Conservation (phyloP, 53 echinoderm and acorn worm species). For the Echinarachnius parma region DNA sequence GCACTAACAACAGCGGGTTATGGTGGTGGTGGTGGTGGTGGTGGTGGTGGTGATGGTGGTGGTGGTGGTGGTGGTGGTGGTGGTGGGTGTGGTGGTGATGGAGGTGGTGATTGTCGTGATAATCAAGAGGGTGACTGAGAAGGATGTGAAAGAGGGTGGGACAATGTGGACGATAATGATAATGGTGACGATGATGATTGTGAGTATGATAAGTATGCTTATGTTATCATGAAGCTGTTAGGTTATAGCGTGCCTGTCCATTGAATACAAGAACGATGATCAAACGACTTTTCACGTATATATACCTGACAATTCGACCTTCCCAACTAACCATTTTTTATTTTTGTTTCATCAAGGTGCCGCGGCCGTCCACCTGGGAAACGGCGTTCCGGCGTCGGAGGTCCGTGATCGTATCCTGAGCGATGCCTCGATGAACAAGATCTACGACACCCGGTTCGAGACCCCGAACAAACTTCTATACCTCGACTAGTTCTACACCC, state of each 20-base stretch:
- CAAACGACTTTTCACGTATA: not conserved
- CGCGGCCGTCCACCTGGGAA: constrained; percentile 43
- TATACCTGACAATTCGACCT: not conserved
- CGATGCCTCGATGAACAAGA: constrained; percentile 23
- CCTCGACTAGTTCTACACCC: too few species aligned
- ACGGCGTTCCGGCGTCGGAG: constrained; percentile 14
- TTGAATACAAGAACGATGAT: too few species aligned
- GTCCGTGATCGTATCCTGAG: constrained; percentile 21
- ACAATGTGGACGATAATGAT: too few species aligned
- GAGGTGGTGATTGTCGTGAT: not conserved
- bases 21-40: too few species aligned
- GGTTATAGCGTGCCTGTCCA: too few species aligned
- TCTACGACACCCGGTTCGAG: constrained; percentile 8
- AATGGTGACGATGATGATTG: not conserved
- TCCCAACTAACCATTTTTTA: not conserved
- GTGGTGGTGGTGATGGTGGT: too few species aligned
- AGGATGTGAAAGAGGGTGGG: too few species aligned
- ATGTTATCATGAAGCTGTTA: too few species aligned
- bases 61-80: too few species aligned
- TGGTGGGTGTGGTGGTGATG: not conserved
- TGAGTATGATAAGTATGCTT: not conserved
- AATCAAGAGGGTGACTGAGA: too few species aligned
- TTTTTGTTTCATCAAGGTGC: constrained; percentile 19
- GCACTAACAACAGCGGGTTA: too few species aligned
- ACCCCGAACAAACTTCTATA: constrained; percentile 48